Base-by-base conservation (phyloP, 1,140 invertebrate species). In the Apis florea region DNA sequence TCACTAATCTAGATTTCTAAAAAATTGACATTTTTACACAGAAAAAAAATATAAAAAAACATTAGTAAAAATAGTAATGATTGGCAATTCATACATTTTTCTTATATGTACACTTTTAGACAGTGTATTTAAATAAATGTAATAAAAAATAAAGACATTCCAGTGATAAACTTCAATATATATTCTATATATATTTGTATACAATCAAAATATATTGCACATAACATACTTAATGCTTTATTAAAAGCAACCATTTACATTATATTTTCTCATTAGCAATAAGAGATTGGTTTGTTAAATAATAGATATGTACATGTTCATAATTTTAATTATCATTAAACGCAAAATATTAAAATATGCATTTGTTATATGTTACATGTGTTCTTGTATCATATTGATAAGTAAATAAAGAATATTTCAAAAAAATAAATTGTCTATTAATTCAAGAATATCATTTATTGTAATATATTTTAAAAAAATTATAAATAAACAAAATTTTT, bases 221-320 rank as follows among this genome's bases (percentile, higher is more conserved):
- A 73, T 47, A 73, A 58, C 40, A 67, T 80, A 80, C 79, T 80
- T 81, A 81, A 81, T 75, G 71, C 61, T 75, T 75, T 74, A 5
- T 75, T 31, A 47, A 81, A 75, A 74, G 71, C 71, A 81, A 75
- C 66, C 51, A 49, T 73, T 80, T 73, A 54, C 67, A 81, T 21
- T 79, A 73, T 73, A 73, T 40, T 75, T 75, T 75, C 31, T 75
- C 63, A 81, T 81, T 81, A 75, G 49, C 11, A 64, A 31, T 64
- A 76, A 76, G 47, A 66, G n/a, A 67, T 74, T 64, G 66, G 49
- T 80, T 80, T 80, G 51, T 67, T 74, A 74, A 54, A 31, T 80
- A 73, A 73, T 63, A 59, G 72, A 40, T 51, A 51, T 75, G 54
- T 75, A 68, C 19, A 81, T 81, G 61, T 67, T 75, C 56, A 54